Percentiles rank a stretch among this genome's conserved stretches.
These are phyloP conservation scores for Bucco capensis DNA, from an alignment of 2,113 vertebrate genomes.

Conservation along the genomic window DNA sequence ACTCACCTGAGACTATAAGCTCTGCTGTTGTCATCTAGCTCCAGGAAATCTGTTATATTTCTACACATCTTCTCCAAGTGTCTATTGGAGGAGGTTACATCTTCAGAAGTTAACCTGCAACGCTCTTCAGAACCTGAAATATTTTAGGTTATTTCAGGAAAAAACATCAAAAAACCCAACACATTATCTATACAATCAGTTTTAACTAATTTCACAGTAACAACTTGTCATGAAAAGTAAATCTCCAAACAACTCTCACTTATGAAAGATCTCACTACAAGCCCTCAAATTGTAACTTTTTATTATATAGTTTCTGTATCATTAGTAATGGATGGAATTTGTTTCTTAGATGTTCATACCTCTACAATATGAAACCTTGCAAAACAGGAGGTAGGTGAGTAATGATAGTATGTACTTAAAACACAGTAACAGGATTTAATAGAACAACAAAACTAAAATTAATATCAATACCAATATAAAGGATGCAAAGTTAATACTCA, in stretches of 20 bases:
- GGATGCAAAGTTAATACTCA: too few relatives aligned
- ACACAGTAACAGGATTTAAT: neutral
- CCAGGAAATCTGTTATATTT: neutral
- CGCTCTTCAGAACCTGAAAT: constrained; percentile 18
- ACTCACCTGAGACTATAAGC: constrained; percentile 3
- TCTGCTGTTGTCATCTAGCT: neutral
- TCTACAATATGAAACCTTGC: neutral
- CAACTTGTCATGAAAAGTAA: neutral
- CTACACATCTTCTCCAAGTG: neutral
- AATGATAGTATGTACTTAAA: neutral
- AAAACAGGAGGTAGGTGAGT: neutral
- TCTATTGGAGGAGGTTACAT: neutral
- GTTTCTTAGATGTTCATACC: neutral
- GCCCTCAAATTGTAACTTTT: neutral
- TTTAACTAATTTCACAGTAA: neutral
- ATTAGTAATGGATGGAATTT: neutral
- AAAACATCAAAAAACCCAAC: neutral
- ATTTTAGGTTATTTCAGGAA: neutral
- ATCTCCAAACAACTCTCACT: neutral
- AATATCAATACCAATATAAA: too few relatives aligned
- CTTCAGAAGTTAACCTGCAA: neutral
- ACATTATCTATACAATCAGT: neutral
- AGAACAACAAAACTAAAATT: too few relatives aligned
- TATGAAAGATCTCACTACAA: neutral
- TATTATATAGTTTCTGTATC: neutral